phyloP scores from a whole-genome alignment of 1,140 invertebrate genomes.

The Diprion similis region DNA sequence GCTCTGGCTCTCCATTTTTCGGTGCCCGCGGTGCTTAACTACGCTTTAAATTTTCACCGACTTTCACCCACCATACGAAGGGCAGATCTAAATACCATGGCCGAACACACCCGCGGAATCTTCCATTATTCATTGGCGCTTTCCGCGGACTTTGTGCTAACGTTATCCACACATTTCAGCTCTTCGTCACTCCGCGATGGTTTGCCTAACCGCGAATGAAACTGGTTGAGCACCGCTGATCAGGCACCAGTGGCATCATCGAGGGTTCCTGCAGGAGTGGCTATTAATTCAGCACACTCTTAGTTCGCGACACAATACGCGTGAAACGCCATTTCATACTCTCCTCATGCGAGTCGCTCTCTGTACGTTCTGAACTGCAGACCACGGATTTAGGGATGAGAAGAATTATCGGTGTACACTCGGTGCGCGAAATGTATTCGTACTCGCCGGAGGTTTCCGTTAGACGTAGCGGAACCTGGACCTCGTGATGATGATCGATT shows the following conservation, averaged over 20 bases:
- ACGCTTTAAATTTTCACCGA: background rate
- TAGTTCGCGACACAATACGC: slow-evolving; percentile 50
- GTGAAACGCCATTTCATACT: slow-evolving; percentile 57
- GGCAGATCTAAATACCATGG: slow-evolving; percentile 48
- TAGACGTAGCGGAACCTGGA: too few species aligned
- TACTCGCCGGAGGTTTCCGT: too few species aligned
- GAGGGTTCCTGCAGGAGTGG: slow-evolving; percentile 39
- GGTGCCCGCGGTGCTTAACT: background rate
- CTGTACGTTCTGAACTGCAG: background rate
- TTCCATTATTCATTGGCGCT: slow-evolving; percentile 49
- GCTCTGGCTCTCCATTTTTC: background rate
- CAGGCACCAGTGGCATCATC: background rate
- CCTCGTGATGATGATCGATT: too few species aligned
- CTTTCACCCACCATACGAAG: background rate
- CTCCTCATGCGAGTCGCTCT: slow-evolving; percentile 29
- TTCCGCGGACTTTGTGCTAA: background rate
- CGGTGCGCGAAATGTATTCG: too few species aligned
- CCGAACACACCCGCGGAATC: slow-evolving; percentile 43
- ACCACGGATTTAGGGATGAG: too few species aligned
- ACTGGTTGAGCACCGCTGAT: background rate
- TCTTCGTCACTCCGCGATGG: too few species aligned
- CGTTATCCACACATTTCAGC: too few species aligned
- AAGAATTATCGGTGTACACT: too few species aligned
- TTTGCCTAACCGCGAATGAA: too few species aligned
- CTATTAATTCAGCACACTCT: slow-evolving; percentile 56